Evolutionary conservation across 2,797 vertebrate species (phyloP), one percentile per base, ranked within the genome.

Genomic region (Phyllotis vaccarum): DNA sequence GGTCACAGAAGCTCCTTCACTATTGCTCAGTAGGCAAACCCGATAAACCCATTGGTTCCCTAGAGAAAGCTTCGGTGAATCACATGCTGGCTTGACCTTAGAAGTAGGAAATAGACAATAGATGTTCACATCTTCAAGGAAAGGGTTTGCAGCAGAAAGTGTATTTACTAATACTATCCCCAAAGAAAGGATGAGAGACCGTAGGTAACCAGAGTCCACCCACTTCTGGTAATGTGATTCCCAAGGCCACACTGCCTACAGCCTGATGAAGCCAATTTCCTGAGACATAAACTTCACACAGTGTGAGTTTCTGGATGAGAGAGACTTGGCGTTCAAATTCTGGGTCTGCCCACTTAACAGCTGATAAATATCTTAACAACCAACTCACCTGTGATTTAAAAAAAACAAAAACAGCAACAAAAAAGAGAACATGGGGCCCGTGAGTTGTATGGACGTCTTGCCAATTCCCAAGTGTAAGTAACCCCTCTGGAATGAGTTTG

Each of bases 141-240:
- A 66, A n/a, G 60, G 40, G 46, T 2, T 49, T 64, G 31, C 60
- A 85, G 83, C 83, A n/a, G 16, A 27, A 68, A 52, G 46, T 83
- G 82, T 58, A 37, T 94, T 96, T 95, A 79, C 81, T 89, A 27
- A 43, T 74, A 27, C 22, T 27, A 24, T 27, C 70, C 37, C 70
- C 24, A 74, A 74, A 74, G 37, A 40, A 56, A 52, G 74, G 49
- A 2, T 29, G 60, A 37, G 43, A 62, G 19, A 40, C n/a, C 75
- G 27, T 56, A 60, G 19, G 46, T 27, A 9, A 27, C 34, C 34
- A 16, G 29, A 16, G 34, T 52, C 49, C 49, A 75, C 56, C n/a
- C 31, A 58, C 80, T n/a, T 81, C 62, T n/a, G 13, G 49, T 40
- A 10, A 0, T 19, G 52, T 0, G 0, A 49, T 37, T 46, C 46